phyloP scores from a whole-genome alignment of 2,888 invertebrate species.

The Agrypnus murinus region DNA sequence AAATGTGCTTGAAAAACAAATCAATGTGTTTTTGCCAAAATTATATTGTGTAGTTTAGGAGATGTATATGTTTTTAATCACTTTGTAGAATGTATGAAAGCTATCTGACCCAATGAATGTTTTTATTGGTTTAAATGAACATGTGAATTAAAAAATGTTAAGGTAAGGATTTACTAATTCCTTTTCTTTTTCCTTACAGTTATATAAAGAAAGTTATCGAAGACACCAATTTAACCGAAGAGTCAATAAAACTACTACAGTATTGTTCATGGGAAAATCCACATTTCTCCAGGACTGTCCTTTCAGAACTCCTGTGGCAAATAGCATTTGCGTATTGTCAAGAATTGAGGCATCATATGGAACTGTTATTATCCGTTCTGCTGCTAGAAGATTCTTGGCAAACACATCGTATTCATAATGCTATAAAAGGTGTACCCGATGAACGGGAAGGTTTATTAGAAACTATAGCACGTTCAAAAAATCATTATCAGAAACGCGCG shows the following conservation, averaged over 20 bases:
- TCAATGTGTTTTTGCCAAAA: no score
- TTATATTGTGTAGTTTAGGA: no score
- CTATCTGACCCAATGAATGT: no score
- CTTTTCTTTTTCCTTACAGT: constrained; percentile 69
- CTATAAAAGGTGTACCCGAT: constrained; percentile 90
- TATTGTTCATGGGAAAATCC: constrained; percentile 99
- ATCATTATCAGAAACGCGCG: constrained; percentile 96
- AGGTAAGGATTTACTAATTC: no score
- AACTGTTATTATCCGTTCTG: constrained; percentile 89
- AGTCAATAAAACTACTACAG: constrained; percentile 91
- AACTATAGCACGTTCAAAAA: constrained; percentile 93
- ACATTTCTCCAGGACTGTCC: constrained; percentile 90
- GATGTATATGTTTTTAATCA: no score
- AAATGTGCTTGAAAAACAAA: no score
- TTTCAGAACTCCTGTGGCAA: constrained; percentile 94
- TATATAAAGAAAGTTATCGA: constrained; percentile 97
- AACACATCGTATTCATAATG: constrained; percentile 93
- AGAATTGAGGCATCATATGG: constrained; percentile 94
- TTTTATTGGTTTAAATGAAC: no score
- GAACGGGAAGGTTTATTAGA: constrained; percentile 95
- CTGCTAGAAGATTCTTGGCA: constrained; percentile 98
- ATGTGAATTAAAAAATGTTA: no score
- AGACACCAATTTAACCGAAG: constrained; percentile 94
- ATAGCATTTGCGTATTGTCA: constrained; percentile 93
- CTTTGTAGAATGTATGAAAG: no score